Evolutionary conservation across 2,797 vertebrate species (phyloP).

Genomic region (Neosalanx taihuensis): DNA sequence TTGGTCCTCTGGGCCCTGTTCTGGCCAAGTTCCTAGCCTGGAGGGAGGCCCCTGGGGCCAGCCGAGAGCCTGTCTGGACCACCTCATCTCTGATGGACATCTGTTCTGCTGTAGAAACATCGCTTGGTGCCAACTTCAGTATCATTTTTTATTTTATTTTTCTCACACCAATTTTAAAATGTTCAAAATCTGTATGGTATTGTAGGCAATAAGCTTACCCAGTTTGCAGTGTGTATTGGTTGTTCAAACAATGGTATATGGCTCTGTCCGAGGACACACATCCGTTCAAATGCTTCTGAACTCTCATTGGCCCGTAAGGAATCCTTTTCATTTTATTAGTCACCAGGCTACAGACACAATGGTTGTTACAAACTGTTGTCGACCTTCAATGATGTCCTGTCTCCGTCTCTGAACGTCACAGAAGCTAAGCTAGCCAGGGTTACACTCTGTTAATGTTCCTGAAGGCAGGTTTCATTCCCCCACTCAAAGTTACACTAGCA

Average conservation of each 20-base stretch:
- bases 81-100: conserved; percentile 51
- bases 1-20: conserved; percentile 39
- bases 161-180: conserved; percentile 47
- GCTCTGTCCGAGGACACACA: conserved; percentile 1
- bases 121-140: conserved; percentile 79
- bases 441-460: not conserved
- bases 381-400: not conserved
- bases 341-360: not conserved
- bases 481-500: conserved; percentile 41
- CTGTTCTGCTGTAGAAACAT: conserved; percentile 63
- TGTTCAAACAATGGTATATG: conserved; percentile 80
- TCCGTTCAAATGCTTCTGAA: not conserved
- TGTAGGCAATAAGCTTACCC: conserved; percentile 72
- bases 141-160: conserved; percentile 55
- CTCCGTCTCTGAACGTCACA: conserved; percentile 16
- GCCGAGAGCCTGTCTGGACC: conserved; percentile 20
- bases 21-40: conserved; percentile 37
- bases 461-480: conserved; percentile 28
- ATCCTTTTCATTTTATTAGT: not conserved
- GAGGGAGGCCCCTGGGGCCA: conserved; percentile 29
- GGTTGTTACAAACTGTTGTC: not conserved
- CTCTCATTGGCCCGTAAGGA: not conserved
- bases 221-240: conserved; percentile 61
- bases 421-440: conserved; percentile 19
- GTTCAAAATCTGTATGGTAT: conserved; percentile 41